Percentiles rank a stretch among this genome's conserved stretches.
phyloP scores from a whole-genome alignment of 2,888 invertebrate genomes.

The Fragum whitleyi region DNA sequence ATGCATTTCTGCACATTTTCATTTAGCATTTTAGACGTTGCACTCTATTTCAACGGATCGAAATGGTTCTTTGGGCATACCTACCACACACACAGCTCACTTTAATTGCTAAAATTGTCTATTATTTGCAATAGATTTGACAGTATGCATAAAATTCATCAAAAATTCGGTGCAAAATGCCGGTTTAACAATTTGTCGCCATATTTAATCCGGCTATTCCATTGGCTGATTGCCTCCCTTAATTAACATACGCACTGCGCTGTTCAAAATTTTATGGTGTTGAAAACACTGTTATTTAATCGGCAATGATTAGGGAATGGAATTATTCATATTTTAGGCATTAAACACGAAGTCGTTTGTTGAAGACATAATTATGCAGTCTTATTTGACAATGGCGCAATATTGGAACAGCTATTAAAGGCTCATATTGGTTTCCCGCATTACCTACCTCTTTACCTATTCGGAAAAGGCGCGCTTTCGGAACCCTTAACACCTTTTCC shows the following conservation, averaged over 20 bases:
- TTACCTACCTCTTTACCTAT: neutral
- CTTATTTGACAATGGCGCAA: neutral
- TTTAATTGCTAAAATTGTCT: neutral
- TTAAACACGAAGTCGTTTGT: no score
- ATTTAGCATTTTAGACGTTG: neutral
- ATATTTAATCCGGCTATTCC: conserved; percentile 46
- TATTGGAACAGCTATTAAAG: neutral
- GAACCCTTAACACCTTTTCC: neutral
- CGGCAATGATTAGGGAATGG: neutral
- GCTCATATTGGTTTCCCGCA: conserved; percentile 9
- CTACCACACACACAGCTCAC: neutral
- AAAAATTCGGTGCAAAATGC: conserved; percentile 21
- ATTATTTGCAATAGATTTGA: neutral
- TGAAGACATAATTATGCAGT: no score
- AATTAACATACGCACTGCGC: neutral
- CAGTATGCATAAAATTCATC: neutral
- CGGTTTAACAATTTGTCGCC: conserved; percentile 44
- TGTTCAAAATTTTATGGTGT: neutral
- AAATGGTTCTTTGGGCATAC: neutral
- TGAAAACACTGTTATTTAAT: neutral
- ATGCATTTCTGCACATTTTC: conserved; percentile 29
- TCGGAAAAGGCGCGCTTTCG: conserved; percentile 19
- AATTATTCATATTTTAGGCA: no score
- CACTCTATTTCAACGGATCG: neutral
- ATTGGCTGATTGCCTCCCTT: conserved; percentile 7